These are phyloP conservation scores for Sebastes flavidus DNA, from an alignment of 2,797 vertebrate species.

Conservation along the genomic window DNA sequence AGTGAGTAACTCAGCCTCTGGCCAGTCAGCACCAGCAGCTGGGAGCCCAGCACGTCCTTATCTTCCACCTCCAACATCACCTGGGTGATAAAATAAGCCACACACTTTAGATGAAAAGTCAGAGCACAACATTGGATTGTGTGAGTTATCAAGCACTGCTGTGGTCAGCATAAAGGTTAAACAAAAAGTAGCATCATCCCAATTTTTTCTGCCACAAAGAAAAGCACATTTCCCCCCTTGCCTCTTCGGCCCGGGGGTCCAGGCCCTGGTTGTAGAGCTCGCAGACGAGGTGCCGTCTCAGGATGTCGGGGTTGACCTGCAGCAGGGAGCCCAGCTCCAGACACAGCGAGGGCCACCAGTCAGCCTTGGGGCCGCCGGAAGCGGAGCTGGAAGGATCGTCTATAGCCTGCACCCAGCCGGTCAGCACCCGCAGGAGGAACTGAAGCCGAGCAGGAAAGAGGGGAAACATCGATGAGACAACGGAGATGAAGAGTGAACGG, in stretches of 20 bases:
- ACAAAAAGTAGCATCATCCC: background rate
- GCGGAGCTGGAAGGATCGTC: conserved; percentile 63
- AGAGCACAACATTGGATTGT: background rate
- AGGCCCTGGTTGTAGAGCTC: conserved; percentile 94
- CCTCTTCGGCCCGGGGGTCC: conserved; percentile 93
- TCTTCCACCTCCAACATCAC: conserved; percentile 92
- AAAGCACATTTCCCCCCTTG: conserved; percentile 41
- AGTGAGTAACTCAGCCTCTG: conserved; percentile 91
- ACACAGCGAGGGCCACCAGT: conserved; percentile 89
- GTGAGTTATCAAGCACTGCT: background rate
- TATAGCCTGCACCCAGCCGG: conserved; percentile 86
- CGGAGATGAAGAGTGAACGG: background rate
- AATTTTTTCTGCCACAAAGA: background rate
- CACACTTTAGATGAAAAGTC: background rate
- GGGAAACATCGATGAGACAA: background rate
- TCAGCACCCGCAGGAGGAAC: conserved; percentile 91
- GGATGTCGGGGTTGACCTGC: conserved; percentile 89
- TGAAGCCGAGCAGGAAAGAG: conserved; percentile 46
- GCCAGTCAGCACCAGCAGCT: conserved; percentile 91
- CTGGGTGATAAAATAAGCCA: conserved; percentile 66
- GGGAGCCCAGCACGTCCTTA: conserved; percentile 94
- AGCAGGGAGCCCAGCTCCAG: conserved; percentile 89
- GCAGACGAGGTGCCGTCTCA: conserved; percentile 90
- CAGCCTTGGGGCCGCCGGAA: conserved; percentile 57
- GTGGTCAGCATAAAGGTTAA: background rate